Evolutionary conservation across 2,888 invertebrate species (phyloP).

Genomic region (Drosophila nr. perissopoda): DNA sequence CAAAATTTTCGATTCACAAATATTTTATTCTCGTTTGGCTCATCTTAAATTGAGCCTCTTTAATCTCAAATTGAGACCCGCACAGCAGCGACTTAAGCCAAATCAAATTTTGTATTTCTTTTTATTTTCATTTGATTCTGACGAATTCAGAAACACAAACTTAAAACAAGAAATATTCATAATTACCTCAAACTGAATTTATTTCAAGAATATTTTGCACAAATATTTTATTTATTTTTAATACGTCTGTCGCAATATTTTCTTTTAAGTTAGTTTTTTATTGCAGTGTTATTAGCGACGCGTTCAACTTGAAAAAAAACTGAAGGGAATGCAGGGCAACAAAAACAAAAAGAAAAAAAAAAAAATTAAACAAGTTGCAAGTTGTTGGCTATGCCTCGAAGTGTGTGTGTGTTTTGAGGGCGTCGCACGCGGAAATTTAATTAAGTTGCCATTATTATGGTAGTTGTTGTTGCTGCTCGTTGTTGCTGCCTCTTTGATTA

Average conservation of each 20-base stretch:
- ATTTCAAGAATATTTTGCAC: background rate
- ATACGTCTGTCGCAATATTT: background rate
- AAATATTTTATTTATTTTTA: too few species aligned
- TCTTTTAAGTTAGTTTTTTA: background rate
- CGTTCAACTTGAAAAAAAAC: constrained; percentile 35
- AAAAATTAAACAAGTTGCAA: constrained; percentile 55
- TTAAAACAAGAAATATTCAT: background rate
- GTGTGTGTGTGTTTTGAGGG: constrained; percentile 24
- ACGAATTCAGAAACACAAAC: too few species aligned
- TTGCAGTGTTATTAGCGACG: constrained; percentile 12
- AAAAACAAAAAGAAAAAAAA: constrained; percentile 10
- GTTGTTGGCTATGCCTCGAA: constrained; percentile 45
- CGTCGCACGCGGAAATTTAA: constrained; percentile 68
- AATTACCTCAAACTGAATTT: background rate
- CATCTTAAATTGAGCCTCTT: background rate
- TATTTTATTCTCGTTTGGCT: background rate
- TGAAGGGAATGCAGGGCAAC: background rate
- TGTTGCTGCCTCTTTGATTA: constrained; percentile 57
- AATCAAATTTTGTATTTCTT: background rate
- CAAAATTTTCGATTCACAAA: background rate
- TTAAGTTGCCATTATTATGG: constrained; percentile 55
- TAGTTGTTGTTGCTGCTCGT: constrained; percentile 16
- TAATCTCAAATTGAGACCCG: background rate
- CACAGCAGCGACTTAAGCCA: background rate
- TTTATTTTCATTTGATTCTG: background rate